Conservation (phyloP, 2,113 vertebrate species). For the Dermatemys mawii region DNA sequence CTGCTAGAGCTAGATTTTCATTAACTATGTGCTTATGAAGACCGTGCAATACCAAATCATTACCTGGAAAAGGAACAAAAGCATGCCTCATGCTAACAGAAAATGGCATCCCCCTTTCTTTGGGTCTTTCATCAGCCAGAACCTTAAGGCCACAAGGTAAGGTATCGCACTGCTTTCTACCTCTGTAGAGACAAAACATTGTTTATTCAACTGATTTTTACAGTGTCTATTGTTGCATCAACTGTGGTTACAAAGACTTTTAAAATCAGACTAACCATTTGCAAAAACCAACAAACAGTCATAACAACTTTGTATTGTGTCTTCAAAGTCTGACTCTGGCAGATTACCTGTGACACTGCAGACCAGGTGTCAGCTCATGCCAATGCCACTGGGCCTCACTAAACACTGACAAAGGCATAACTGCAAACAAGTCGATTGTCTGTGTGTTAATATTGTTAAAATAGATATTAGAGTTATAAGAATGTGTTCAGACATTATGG, state of each 20-base stretch:
- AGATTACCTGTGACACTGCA: not conserved
- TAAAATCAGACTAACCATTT: not conserved
- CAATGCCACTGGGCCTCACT: not conserved
- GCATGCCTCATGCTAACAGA: conserved; percentile 95
- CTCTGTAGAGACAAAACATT: conserved; percentile 61
- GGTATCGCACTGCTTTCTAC: conserved; percentile 3
- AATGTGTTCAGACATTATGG: not conserved
- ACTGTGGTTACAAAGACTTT: not conserved
- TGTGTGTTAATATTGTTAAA: not conserved
- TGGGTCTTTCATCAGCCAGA: conserved; percentile 32
- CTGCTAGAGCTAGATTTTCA: not conserved
- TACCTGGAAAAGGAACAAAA: conserved; percentile 95
- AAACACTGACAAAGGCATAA: not conserved
- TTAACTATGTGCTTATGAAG: not conserved
- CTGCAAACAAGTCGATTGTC: not conserved
- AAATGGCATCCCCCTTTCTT: conserved; percentile 82
- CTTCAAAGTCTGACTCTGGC: not conserved
- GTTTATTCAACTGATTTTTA: not conserved
- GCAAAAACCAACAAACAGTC: not conserved
- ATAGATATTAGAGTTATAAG: not conserved
- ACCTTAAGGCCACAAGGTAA: not conserved
- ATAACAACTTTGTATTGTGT: not conserved
- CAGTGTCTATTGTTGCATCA: not conserved
- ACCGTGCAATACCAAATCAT: not conserved
- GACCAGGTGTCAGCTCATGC: not conserved